Conservation (phyloP, 2,888 invertebrate genomes). For the Silvanus unidentatus region DNA sequence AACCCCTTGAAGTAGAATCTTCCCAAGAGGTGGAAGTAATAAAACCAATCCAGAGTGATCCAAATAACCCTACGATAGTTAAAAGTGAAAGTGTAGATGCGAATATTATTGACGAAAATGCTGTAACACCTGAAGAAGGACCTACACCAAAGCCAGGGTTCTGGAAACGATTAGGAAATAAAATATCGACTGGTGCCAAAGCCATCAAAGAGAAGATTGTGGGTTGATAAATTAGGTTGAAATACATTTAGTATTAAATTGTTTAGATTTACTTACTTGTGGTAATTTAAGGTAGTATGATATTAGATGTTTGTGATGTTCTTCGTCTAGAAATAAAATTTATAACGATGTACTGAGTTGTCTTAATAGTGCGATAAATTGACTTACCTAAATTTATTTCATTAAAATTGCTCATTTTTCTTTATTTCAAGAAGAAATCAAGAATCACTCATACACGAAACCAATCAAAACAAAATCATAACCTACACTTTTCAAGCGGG, state of each 20-base stretch:
- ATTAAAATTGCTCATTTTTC: no score
- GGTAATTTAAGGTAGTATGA: neutral
- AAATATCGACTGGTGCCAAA: slow-evolving; percentile 50
- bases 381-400: no score
- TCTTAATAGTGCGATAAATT: no score
- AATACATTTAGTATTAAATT: no score
- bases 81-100: slow-evolving; percentile 8
- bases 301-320: neutral
- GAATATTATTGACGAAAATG: slow-evolving; percentile 4
- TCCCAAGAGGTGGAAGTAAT: slow-evolving; percentile 8
- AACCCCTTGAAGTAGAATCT: slow-evolving; percentile 21
- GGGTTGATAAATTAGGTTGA: neutral
- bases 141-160: slow-evolving; percentile 48
- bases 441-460: no score
- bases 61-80: neutral
- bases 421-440: no score
- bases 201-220: slow-evolving; percentile 33
- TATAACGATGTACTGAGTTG: no score
- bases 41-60: slow-evolving; percentile 2
- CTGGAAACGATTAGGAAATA: slow-evolving; percentile 53
- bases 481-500: no score
- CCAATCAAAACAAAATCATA: no score
- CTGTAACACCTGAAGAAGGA: no score
- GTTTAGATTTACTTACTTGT: neutral
- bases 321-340: no score